Base-by-base conservation (phyloP, 2,888 invertebrate genomes). In the Embidobia sp. region DNA sequence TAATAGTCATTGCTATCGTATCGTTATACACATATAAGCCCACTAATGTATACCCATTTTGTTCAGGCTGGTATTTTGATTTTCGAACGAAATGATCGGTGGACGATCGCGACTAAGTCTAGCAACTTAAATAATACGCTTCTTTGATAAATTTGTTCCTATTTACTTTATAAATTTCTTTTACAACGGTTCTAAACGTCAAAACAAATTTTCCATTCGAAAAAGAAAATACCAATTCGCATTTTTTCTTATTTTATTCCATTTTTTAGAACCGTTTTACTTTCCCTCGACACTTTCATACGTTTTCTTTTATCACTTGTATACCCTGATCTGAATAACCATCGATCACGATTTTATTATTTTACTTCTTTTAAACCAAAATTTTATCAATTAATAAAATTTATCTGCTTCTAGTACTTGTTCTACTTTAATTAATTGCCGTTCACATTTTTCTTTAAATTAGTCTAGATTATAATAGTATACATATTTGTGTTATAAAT, bases 1-100 rank as follows among this genome's bases (percentile, higher is more conserved):
- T 22, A 22, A 22, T 22, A 59, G 26, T 77, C 64, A 76, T 59
- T 51, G 22, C 69, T 76, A 70, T 76, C 37, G 7, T 59, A 59
- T 40, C 66, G 80, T 79, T 83, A 81, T 81, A 84, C 84, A 84
- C 69, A 74, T 80, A 83, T 79, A 84, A 84, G 84, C 81, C 83
- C 82, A 80, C 80, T 81, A 73, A 74, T 66, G 69, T 48, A 63
- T 69, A 63, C 79, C 59, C 73, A 74, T 66, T 69, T 70, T 70
- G 37, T 77, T 64, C 26, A 70, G 10, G 57, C 16, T 57, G 40
- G 46, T 69, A 55, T 49, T 70, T 69, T 44, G 27, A 42, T 59
- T 74, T 74, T 51, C 44, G 55, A 73, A 72, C 40, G 29, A 42
- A 22, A 22, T 22, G 6, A 4, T 22, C n/a, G n/a, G n/a, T n/a